These are phyloP conservation scores for Brachionus calyciflorus DNA, from an alignment of 1,140 invertebrate genomes.

Conservation along the genomic window DNA sequence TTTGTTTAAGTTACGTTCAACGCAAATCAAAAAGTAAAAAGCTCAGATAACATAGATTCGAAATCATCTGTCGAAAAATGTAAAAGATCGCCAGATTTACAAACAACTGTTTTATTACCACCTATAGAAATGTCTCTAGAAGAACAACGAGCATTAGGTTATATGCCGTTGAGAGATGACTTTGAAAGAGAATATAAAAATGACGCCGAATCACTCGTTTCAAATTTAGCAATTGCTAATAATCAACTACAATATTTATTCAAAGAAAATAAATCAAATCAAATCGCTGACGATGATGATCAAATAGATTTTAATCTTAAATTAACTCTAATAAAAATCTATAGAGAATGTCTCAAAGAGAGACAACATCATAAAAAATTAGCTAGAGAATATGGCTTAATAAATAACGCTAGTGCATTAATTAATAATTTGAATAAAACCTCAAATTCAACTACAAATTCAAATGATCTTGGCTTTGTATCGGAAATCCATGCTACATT, in stretches of 20 bases:
- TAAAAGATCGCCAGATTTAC: constrained; percentile 72
- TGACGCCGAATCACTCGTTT: constrained; percentile 7
- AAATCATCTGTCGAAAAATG: constrained; percentile 44
- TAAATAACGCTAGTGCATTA: constrained; percentile 47
- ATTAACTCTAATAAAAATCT: constrained; percentile 80
- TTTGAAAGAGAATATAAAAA: constrained; percentile 72
- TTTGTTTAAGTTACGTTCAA: constrained; percentile 51
- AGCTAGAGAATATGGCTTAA: constrained; percentile 67
- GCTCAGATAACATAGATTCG: background rate
- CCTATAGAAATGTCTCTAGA: constrained; percentile 74
- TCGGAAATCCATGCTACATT: constrained; percentile 39
- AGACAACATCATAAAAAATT: constrained; percentile 80
- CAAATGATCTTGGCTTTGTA: background rate
- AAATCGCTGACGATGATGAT: constrained; percentile 1
- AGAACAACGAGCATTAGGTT: constrained; percentile 80
- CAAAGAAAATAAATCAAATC: constrained; percentile 28
- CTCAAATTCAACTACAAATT: constrained; percentile 23
- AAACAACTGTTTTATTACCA: constrained; percentile 67
- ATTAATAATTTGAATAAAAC: constrained; percentile 44
- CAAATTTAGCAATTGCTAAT: constrained; percentile 30
- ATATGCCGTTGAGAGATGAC: constrained; percentile 90
- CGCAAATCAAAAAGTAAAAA: constrained; percentile 42
- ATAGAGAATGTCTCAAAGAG: constrained; percentile 77
- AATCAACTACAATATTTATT: constrained; percentile 28
- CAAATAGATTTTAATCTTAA: constrained; percentile 64